Evolutionary conservation across 2,113 vertebrate genomes (phyloP).

Genomic region (Xenopus borealis): DNA sequence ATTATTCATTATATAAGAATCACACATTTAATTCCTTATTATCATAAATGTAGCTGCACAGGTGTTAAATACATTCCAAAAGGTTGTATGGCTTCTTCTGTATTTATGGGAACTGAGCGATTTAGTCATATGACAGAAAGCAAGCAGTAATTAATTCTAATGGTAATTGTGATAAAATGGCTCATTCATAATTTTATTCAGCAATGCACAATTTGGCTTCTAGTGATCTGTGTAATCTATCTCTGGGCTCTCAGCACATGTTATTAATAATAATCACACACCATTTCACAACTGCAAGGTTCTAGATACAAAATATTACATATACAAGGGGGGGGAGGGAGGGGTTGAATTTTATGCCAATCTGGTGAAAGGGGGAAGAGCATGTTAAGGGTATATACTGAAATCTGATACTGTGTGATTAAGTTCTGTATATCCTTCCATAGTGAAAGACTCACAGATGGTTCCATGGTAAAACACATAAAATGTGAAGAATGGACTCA

Average conservation of each 20-base stretch:
- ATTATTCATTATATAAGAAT: too few species aligned
- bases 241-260: slow-evolving; percentile 1
- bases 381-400: too few species aligned
- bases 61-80: slow-evolving; percentile 4
- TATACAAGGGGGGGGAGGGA: too few species aligned
- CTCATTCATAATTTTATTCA: slow-evolving; percentile 7
- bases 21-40: too few species aligned
- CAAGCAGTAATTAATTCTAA: slow-evolving; percentile 28
- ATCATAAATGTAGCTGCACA: neutral
- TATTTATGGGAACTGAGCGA: slow-evolving; percentile 19
- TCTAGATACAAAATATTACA: too few species aligned
- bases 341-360: too few species aligned
- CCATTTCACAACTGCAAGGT: slow-evolving; percentile 8
- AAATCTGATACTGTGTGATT: too few species aligned
- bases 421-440: too few species aligned
- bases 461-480: too few species aligned
- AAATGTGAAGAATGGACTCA: too few species aligned
- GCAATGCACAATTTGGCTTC: slow-evolving; percentile 24
- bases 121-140: slow-evolving; percentile 20
- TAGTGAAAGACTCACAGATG: too few species aligned
- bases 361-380: too few species aligned
- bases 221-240: slow-evolving; percentile 17
- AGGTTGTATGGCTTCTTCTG: neutral
- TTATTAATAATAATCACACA: slow-evolving; percentile 39
- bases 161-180: slow-evolving; percentile 2